phyloP scores from a whole-genome alignment of 2,113 vertebrate species.

The Bambusicola thoracicus region DNA sequence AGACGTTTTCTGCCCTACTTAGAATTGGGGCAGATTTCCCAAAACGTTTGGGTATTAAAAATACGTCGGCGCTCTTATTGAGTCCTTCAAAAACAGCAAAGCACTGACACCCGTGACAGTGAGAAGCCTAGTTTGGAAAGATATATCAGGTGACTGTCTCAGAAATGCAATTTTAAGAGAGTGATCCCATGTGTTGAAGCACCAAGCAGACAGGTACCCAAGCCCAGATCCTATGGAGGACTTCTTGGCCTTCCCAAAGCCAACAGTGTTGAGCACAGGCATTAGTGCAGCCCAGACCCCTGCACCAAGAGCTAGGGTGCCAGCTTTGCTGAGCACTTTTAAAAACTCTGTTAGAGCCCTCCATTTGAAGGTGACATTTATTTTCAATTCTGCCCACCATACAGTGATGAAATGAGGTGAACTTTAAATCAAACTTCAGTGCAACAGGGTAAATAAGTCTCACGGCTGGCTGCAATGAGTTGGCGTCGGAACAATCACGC shows the following conservation, averaged over 20 bases:
- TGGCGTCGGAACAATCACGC: neutral
- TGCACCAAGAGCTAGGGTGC: neutral
- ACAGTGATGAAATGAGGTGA: conserved; percentile 24
- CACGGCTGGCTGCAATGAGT: neutral
- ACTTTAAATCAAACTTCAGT: conserved; percentile 64
- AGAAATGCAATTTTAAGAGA: neutral
- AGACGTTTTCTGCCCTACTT: conserved; percentile 34
- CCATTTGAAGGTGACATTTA: conserved; percentile 42
- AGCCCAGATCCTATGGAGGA: fast-evolving
- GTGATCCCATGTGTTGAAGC: fast-evolving
- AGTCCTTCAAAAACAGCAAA: neutral
- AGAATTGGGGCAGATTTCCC: conserved; percentile 32
- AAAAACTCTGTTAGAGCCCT: conserved; percentile 12
- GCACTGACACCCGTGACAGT: neutral
- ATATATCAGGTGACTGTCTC: neutral
- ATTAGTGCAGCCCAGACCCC: fast-evolving
- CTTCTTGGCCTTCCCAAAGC: neutral
- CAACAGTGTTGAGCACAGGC: fast-evolving
- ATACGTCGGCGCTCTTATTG: fast-evolving
- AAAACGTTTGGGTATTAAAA: neutral
- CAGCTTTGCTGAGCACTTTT: conserved; percentile 2
- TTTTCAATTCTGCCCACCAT: conserved; percentile 58
- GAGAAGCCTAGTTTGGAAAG: neutral
- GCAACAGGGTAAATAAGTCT: conserved; percentile 12
- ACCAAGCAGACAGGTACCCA: neutral